Base-by-base conservation (phyloP, 2,888 invertebrate genomes). In the Dasypogon diadema region DNA sequence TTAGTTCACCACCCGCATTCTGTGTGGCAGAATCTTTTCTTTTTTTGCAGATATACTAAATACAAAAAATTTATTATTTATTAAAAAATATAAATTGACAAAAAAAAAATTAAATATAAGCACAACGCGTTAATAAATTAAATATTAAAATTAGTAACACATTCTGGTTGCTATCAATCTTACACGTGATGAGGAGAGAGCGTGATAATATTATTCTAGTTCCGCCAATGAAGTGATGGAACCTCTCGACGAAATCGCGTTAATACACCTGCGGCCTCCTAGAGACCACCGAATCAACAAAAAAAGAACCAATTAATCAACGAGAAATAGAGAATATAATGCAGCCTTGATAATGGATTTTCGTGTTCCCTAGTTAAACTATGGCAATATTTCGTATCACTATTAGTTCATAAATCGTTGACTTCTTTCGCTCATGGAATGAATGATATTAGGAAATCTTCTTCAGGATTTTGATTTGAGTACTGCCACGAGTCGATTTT, bases 401-500 rank as follows among this genome's bases (percentile, higher is more conserved):
- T 70, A 34, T 21, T 18, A 16, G 18, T 54, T 54, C 6, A n/a
- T 22, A 54, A 54, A 70, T 70, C 70, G 54, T 70, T 70, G 70
- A 54, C 18, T 34, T n/a, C n/a, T n/a, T 70, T 70, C 30, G 54
- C 54, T 70, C 70, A 54, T 34, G 70, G 70, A 70, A 70, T 70
- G 70, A 34, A 54, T n/a, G 6, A 10, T 18, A 12, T 18, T 55
- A 2, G 21, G 18, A 3, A n/a, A n/a, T n/a, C n/a, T n/a, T 18
- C 8, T 73, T 72, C 81, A 81, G 0, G 79, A 78, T 70, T 80
- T 80, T n/a, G 80, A 81, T 75, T 82, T 82, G 51, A 84, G 79
- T 75, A 83, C 75, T 65, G 82, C 81, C 48, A 86, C 82, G 73
- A 86, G 81, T 79, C 81, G 83, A 82, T 86, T 85, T 75, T 82